Base-by-base conservation (phyloP, 2,888 invertebrate species). In the Eubasilissa splendida region DNA sequence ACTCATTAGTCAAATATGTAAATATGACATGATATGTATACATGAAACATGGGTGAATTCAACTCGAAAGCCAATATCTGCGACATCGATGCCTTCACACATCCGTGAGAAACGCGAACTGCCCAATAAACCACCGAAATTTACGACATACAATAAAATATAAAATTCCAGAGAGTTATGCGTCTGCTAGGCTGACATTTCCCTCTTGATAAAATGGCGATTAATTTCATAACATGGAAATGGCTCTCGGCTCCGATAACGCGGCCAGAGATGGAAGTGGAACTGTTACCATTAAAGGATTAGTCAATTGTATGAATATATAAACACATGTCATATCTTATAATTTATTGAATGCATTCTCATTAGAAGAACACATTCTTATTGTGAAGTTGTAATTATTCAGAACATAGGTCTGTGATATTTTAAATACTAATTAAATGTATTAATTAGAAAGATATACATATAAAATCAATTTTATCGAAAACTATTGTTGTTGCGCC, bases 71-170 rank as follows among this genome's bases (percentile, higher is more conserved):
- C 42, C 4, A 70, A 70, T 22, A 22, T 53, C 22, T 50, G 12
- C 11, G 70, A 52, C 54, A 53, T 70, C 52, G 52, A 73, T 58
- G 33, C 14, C 58, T 33, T 31, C 31, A n/a, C 58, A 73, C 33
- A 73, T 73, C 71, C 71, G 71, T 73, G 71, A 73, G 71, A 73
- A 73, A 73, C 42, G 71, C 11, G 70, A 52, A 68, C 9, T 73
- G 22, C 33, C 71, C 56, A 65, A 73, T 73, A 54, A 73, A 73
- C 12, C 33, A 73, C 71, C 42, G 12, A 70, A 56, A 56, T 73
- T 73, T 73, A 73, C 42, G 54, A 56, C 33, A 42, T 56, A 58
- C 71, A 56, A 31, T 73, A 73, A 73, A 73, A 73, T 70, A 22
- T 70, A 53, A 56, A 73, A 56, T 65, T 31, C 9, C 42, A 58